Evolutionary conservation across 2,113 vertebrate genomes (phyloP).

Genomic region (Gymnobelideus leadbeateri): DNA sequence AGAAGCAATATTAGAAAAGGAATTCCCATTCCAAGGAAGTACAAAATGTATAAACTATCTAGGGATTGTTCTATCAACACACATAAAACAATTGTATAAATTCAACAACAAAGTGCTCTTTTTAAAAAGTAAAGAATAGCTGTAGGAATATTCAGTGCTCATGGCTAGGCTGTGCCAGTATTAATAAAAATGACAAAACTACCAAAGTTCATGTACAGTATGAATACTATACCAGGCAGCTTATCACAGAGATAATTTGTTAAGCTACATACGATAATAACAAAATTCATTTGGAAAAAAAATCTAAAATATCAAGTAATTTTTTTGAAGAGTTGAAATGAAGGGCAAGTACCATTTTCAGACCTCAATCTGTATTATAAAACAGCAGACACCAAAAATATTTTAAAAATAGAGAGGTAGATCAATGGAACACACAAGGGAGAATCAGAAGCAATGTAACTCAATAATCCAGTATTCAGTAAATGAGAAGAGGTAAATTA

Average conservation of each 20-base stretch:
- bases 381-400: background rate
- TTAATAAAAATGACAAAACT: background rate
- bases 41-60: background rate
- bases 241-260: background rate
- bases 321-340: background rate
- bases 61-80: background rate
- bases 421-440: background rate
- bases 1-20: background rate
- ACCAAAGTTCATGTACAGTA: background rate
- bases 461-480: background rate
- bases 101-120: background rate
- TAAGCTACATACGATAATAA: background rate
- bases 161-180: background rate
- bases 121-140: background rate
- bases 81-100: background rate
- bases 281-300: background rate
- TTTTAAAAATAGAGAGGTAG: background rate
- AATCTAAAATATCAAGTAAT: background rate
- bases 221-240: background rate
- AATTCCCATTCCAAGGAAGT: background rate
- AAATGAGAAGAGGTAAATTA: background rate
- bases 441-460: background rate
- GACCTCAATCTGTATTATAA: background rate
- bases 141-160: background rate
- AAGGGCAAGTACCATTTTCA: background rate